Percentiles rank a stretch among this genome's conserved stretches.
phyloP scores from a whole-genome alignment of 2,113 vertebrate species.

The Xiphorhynchus elegans region DNA sequence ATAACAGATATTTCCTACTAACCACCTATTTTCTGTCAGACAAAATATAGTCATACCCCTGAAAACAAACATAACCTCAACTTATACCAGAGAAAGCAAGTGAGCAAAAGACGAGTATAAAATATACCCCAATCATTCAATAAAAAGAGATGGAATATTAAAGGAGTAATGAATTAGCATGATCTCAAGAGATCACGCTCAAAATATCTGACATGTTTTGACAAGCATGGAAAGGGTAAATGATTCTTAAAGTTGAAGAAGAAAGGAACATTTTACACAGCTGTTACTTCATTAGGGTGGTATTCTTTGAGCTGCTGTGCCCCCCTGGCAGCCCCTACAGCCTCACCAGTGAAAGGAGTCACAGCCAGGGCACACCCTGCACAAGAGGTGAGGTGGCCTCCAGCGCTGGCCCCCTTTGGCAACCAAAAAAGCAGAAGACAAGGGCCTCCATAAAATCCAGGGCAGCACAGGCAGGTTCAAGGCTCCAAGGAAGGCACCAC shows the following conservation, averaged over 20 bases:
- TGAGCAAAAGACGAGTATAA: neutral
- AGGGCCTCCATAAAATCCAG: rapidly evolving
- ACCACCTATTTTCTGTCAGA: conserved; percentile 39
- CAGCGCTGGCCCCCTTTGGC: neutral
- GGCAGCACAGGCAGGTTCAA: neutral
- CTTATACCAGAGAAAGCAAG: neutral
- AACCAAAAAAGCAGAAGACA: neutral
- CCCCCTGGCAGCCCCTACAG: neutral
- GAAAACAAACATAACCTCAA: conserved; percentile 39
- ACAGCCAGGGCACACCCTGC: too few relatives aligned
- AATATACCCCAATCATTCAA: conserved; percentile 42
- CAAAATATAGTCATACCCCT: conserved; percentile 43
- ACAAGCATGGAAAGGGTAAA: conserved; percentile 32
- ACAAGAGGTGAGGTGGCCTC: too few relatives aligned
- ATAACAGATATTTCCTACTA: conserved; percentile 56
- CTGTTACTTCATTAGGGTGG: neutral
- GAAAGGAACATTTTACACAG: conserved; percentile 18
- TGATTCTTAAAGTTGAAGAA: conserved; percentile 42
- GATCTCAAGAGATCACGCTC: conserved; percentile 47
- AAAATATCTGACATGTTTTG: conserved; percentile 59
- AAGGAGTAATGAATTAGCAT: conserved; percentile 30
- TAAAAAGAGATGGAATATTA: conserved; percentile 61
- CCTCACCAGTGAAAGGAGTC: too few relatives aligned
- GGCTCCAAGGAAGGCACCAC: neutral
- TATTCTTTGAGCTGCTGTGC: neutral